These are phyloP conservation scores for Eupithecia subfuscata DNA, from an alignment of 2,888 invertebrate species.

Conservation along the genomic window DNA sequence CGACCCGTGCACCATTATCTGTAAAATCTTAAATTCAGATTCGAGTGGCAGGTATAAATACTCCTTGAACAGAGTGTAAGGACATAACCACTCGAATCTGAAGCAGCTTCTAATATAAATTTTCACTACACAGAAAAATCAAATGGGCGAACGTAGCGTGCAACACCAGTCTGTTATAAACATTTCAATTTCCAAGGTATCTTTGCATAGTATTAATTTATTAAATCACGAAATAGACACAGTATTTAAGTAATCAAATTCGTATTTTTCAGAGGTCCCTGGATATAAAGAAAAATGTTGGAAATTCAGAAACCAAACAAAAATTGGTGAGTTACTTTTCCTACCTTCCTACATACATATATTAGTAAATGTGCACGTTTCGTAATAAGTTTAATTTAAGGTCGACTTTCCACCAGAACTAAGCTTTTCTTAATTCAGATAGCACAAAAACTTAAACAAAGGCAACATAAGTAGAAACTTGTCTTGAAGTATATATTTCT, in stretches of 20 bases:
- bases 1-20: too few relatives aligned
- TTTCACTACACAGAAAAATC: constrained; percentile 59
- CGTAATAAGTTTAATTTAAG: too few relatives aligned
- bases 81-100: too few relatives aligned
- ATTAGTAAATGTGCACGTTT: too few relatives aligned
- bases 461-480: too few relatives aligned
- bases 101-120: neutral
- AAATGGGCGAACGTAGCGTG: constrained; percentile 42
- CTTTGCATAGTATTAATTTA: neutral
- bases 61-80: too few relatives aligned
- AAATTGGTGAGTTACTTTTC: constrained; percentile 11
- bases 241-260: neutral
- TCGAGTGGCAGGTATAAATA: too few relatives aligned
- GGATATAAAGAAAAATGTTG: constrained; percentile 42
- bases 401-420: too few relatives aligned
- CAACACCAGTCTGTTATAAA: constrained; percentile 59
- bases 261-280: constrained; percentile 50
- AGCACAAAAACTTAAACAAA: too few relatives aligned
- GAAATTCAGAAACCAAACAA: constrained; percentile 18
- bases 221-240: neutral
- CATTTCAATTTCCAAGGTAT: constrained; percentile 62
- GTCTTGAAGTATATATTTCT: neutral
- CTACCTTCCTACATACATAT: too few relatives aligned
- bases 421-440: too few relatives aligned
- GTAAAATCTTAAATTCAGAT: too few relatives aligned